Percentiles rank a stretch among this genome's conserved stretches.
phyloP scores from a whole-genome alignment of 2,888 invertebrate species.

The Parnassius smintheus region DNA sequence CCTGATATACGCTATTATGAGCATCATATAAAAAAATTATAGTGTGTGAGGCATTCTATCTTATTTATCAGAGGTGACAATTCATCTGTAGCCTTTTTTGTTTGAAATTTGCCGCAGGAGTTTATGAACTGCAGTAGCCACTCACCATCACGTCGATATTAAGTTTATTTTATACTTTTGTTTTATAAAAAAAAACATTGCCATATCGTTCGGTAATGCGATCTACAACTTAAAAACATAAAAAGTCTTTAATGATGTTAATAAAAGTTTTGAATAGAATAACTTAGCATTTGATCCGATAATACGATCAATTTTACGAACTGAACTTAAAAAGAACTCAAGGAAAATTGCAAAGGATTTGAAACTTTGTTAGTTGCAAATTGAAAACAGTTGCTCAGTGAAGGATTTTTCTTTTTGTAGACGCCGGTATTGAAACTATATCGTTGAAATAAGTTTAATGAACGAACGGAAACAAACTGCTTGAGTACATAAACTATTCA shows the following conservation, averaged over 20 bases:
- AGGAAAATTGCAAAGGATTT: conserved; percentile 15
- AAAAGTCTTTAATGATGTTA: neutral
- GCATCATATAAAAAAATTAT: too few relatives aligned
- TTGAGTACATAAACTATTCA: neutral
- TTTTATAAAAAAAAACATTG: too few relatives aligned
- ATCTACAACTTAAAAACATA: too few relatives aligned
- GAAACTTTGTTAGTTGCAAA: conserved; percentile 12
- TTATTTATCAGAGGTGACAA: too few relatives aligned
- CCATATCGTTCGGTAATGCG: too few relatives aligned
- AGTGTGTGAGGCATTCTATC: too few relatives aligned
- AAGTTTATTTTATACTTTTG: too few relatives aligned
- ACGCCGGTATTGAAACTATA: neutral
- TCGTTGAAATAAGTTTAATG: conserved; percentile 1
- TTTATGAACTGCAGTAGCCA: too few relatives aligned
- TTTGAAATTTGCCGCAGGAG: too few relatives aligned
- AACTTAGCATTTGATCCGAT: conserved; percentile 12
- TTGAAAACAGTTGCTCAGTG: conserved; percentile 11
- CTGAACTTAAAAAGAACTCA: conserved; percentile 1
- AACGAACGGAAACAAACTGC: neutral
- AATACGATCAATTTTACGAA: conserved; percentile 9
- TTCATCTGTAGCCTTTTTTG: too few relatives aligned
- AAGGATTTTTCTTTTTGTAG: neutral
- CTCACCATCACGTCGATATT: too few relatives aligned
- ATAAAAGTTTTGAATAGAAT: neutral
- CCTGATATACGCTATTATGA: too few relatives aligned